Evolutionary conservation across 2,888 invertebrate genomes (phyloP).

Genomic region (Mesoligia furuncula): DNA sequence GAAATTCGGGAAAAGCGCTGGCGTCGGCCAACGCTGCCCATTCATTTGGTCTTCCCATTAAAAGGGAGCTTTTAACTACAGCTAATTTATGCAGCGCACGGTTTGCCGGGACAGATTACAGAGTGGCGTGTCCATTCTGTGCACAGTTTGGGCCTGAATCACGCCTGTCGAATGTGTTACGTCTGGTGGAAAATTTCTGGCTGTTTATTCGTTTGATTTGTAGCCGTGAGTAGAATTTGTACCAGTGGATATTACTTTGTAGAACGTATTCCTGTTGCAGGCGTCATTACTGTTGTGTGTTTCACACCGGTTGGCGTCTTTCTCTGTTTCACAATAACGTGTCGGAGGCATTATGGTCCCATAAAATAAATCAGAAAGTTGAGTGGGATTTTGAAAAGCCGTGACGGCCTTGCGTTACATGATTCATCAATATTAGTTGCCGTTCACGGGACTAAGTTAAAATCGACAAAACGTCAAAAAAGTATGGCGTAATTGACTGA

Average conservation of each 20-base stretch:
- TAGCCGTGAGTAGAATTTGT: slow-evolving; percentile 48
- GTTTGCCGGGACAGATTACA: slow-evolving; percentile 88
- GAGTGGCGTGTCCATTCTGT: slow-evolving; percentile 81
- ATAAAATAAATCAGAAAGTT: slow-evolving; percentile 54
- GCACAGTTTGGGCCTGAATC: slow-evolving; percentile 78
- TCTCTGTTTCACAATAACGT: slow-evolving; percentile 24
- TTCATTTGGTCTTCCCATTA: slow-evolving; percentile 88
- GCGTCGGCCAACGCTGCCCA: slow-evolving; percentile 78
- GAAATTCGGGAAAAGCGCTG: slow-evolving; percentile 73
- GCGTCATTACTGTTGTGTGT: slow-evolving; percentile 26
- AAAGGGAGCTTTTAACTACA: slow-evolving; percentile 88
- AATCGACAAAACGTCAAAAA: slow-evolving; percentile 65
- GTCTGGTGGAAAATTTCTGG: slow-evolving; percentile 76
- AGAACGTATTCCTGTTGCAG: slow-evolving; percentile 24
- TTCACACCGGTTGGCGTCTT: slow-evolving; percentile 3
- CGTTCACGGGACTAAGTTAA: slow-evolving; percentile 53
- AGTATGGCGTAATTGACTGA: slow-evolving; percentile 67
- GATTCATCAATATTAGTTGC: slow-evolving; percentile 64
- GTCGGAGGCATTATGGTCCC: background rate
- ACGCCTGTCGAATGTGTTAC: slow-evolving; percentile 80
- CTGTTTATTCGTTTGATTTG: slow-evolving; percentile 78
- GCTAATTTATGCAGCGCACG: slow-evolving; percentile 88
- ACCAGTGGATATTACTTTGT: slow-evolving; percentile 48
- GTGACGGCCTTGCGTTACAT: slow-evolving; percentile 48
- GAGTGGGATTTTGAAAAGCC: slow-evolving; percentile 25